Percentiles rank a stretch among this genome's conserved stretches.
Conservation (phyloP, 1,140 invertebrate genomes). For the Pantala flavescens region DNA sequence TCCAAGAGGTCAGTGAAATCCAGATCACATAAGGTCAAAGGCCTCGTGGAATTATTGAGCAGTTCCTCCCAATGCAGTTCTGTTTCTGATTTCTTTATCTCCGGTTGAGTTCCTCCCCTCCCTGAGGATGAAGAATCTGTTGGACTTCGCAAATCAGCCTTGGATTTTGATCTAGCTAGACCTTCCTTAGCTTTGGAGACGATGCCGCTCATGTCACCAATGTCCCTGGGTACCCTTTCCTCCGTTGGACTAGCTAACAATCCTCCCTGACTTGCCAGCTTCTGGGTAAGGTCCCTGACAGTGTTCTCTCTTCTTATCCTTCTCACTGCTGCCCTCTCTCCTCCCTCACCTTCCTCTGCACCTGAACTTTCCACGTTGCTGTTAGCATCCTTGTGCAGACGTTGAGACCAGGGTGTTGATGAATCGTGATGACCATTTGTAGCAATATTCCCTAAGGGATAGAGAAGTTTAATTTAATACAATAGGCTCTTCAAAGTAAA, state of each 20-base stretch:
- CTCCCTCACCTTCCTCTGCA: constrained; percentile 36
- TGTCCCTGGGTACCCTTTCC: constrained; percentile 34
- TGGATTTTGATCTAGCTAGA: constrained; percentile 68
- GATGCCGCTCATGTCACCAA: constrained; percentile 77
- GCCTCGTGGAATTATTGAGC: constrained; percentile 65
- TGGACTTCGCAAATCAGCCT: constrained; percentile 48
- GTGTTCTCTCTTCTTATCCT: constrained; percentile 61
- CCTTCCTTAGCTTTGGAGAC: constrained; percentile 91
- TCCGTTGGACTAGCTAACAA: constrained; percentile 47
- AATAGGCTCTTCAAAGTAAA: no score
- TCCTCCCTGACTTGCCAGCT: constrained; percentile 57
- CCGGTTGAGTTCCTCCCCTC: constrained; percentile 29
- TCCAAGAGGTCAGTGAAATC: constrained; percentile 89
- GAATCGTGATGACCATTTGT: constrained; percentile 36
- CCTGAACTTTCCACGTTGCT: constrained; percentile 42
- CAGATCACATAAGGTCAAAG: constrained; percentile 84
- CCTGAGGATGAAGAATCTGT: constrained; percentile 14
- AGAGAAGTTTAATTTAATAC: no score
- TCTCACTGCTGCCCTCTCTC: constrained; percentile 41
- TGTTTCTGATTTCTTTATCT: constrained; percentile 81
- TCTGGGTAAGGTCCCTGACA: constrained; percentile 77
- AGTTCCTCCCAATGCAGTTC: constrained; percentile 92
- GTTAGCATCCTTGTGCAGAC: neutral
- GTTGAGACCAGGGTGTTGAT: constrained; percentile 42
- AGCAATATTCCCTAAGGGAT: no score